phyloP scores from a whole-genome alignment of 2,797 vertebrate species.

The Lophotriccus pileatus region DNA sequence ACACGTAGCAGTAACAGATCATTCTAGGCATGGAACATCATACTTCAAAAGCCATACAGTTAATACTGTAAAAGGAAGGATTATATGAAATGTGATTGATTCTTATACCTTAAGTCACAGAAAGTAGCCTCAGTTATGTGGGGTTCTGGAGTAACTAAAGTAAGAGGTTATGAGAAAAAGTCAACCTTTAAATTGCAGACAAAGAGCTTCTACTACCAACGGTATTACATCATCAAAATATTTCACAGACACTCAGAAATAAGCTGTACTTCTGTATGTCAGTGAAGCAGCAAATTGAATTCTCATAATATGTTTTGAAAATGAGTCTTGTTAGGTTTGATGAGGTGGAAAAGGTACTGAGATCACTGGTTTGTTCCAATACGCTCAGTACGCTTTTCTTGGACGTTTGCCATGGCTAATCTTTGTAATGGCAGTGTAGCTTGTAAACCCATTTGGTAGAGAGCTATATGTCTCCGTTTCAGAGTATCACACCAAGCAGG shows the following conservation, averaged over 20 bases:
- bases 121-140: background rate
- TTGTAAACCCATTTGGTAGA: constrained; percentile 76
- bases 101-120: background rate
- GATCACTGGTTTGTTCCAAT: constrained; percentile 82
- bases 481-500: constrained; percentile 52
- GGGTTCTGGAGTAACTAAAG: constrained; percentile 13
- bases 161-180: constrained; percentile 36
- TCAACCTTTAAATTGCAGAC: constrained; percentile 51
- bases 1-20: background rate
- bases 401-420: constrained; percentile 84
- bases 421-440: constrained; percentile 81
- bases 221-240: constrained; percentile 37
- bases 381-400: constrained; percentile 75
- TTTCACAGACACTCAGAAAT: constrained; percentile 55
- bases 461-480: constrained; percentile 40
- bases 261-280: constrained; percentile 69
- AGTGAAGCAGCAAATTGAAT: constrained; percentile 89
- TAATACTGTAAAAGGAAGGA: constrained; percentile 7
- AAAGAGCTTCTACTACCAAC: constrained; percentile 40
- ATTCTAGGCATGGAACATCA: background rate
- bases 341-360: constrained; percentile 81
- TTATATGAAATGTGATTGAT: constrained; percentile 6
- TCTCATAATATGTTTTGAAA: constrained; percentile 81
- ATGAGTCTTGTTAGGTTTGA: constrained; percentile 83
- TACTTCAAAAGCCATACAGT: background rate